A percentile compares a stretch with the other conserved stretches of the same genome.
Conservation (phyloP, 1,140 invertebrate species). For the Thalassaphorura encarpata region DNA sequence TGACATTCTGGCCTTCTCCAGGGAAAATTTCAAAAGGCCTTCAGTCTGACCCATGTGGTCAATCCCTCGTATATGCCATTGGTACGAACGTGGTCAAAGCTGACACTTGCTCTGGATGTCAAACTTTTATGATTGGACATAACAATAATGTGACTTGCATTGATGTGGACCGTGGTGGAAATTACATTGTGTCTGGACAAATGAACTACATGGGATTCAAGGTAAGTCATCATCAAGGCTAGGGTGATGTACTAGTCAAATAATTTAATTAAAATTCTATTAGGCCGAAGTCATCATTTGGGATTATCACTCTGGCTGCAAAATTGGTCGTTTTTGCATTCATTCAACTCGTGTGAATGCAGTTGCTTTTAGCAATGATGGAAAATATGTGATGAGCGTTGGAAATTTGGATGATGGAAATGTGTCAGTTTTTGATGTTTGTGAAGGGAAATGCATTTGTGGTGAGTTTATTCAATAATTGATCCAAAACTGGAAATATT, state of each 20-base stretch:
- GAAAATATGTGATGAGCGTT: slow-evolving; percentile 67
- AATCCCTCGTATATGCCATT: slow-evolving; percentile 27
- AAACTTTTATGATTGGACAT: slow-evolving; percentile 69
- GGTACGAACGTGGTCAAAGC: slow-evolving; percentile 31
- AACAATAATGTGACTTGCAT: slow-evolving; percentile 72
- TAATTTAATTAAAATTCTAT: slow-evolving; percentile 21
- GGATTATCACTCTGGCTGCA: slow-evolving; percentile 57
- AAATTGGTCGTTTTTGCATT: slow-evolving; percentile 57
- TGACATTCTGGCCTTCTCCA: slow-evolving; percentile 1
- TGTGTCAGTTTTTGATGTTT: slow-evolving; percentile 62
- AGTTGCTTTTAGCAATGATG: slow-evolving; percentile 66
- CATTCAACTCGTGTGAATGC: slow-evolving; percentile 78
- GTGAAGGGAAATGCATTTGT: slow-evolving; percentile 39
- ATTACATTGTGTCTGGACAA: slow-evolving; percentile 75
- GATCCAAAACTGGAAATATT: slow-evolving; percentile 11
- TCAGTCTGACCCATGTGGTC: slow-evolving; percentile 14
- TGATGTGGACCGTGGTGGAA: slow-evolving; percentile 63
- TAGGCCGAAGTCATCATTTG: slow-evolving; percentile 73
- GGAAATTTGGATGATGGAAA: slow-evolving; percentile 76
- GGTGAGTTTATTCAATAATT: slow-evolving; percentile 7
- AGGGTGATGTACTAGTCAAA: not conserved
- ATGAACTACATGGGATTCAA: slow-evolving; percentile 83
- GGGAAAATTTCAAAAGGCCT: slow-evolving; percentile 25
- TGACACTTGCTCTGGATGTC: slow-evolving; percentile 57
- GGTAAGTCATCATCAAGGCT: slow-evolving; percentile 38